These are phyloP conservation scores for Dromius quadrimaculatus DNA, from an alignment of 2,888 invertebrate genomes.

Conservation along the genomic window DNA sequence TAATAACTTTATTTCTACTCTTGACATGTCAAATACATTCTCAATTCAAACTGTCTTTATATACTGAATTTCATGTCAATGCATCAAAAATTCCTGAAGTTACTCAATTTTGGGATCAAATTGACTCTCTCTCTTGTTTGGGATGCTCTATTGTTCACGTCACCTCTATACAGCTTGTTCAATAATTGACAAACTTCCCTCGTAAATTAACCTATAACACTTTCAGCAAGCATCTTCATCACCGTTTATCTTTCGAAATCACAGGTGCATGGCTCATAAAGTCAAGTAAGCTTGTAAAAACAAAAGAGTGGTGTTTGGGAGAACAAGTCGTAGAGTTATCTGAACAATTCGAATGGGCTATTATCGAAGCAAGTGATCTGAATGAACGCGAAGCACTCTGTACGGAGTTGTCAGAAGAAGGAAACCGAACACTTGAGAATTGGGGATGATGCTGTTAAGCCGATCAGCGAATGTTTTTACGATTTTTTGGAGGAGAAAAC, in stretches of 20 bases:
- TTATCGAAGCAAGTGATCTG: conserved; percentile 44
- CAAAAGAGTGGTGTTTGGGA: conserved; percentile 1
- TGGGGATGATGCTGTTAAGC: conserved; percentile 35
- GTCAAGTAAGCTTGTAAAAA: conserved; percentile 2
- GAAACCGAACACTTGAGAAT: neutral
- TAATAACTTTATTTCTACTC: no score
- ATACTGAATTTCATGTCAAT: no score
- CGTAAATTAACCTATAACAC: conserved; percentile 4
- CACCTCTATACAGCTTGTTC: no score
- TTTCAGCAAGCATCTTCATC: no score
- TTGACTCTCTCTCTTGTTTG: no score
- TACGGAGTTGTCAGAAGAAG: conserved; percentile 28
- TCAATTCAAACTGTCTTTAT: no score
- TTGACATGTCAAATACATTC: no score
- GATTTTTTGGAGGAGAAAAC: conserved; percentile 32
- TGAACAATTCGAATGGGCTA: conserved; percentile 36
- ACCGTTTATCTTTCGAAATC: no score
- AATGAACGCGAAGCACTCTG: conserved; percentile 6
- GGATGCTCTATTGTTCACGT: no score
- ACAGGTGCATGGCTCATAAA: conserved; percentile 5
- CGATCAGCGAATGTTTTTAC: conserved; percentile 46
- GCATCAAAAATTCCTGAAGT: no score
- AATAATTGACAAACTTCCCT: no score
- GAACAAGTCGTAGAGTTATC: conserved; percentile 39
- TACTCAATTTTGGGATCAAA: no score